Evolutionary conservation across 2,888 invertebrate species (phyloP), one percentile per base, ranked within the genome.

Genomic region (Orthosia cruda): DNA sequence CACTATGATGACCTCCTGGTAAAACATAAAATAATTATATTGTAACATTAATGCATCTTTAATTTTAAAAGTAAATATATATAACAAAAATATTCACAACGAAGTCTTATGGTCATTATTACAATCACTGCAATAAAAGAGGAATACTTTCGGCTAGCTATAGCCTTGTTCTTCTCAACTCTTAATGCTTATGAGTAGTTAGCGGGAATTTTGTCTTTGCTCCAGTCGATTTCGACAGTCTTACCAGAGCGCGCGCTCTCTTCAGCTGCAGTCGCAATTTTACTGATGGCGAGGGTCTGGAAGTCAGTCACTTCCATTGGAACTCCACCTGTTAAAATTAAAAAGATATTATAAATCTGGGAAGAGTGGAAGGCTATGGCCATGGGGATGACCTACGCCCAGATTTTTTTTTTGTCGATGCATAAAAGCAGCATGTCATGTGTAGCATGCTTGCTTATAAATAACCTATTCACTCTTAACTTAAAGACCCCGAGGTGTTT

Each of bases 251-350:
- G 95, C 0, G 96, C 97, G 23, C 97, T 97, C 84, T 97, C 92
- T 85, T 97, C 97, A 32, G 97, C 97, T 0, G 97, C 97, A 0
- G 95, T 92, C 1, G 97, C 97, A 64, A 97, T 97, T 89, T 97
- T 97, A 80, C 94, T 96, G 20, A 97, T 96, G 0, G 97, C 97
- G 47, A 97, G 89, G 3, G 96, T 97, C 84, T 97, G 97, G 85
- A 95, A 95, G 40, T 95, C 94, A 3, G 94, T 94, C 1, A 97
- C 96, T 0, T 91, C 89, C 88, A 92, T 87, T 18, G 89, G 88
- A 0, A 90, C 91, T 45, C 94, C 94, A 72, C 91, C 94, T 94
- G 74, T 50, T 61, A 71, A 69, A 20, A 20, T 62, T 7, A 23
- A 23, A 45, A 52, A 68, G 11, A 40, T 4, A 40, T 40, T 40